Evolutionary conservation across 2,888 invertebrate genomes (phyloP), one percentile per base, ranked within the genome.

Genomic region (Ganaspis brasiliensis): DNA sequence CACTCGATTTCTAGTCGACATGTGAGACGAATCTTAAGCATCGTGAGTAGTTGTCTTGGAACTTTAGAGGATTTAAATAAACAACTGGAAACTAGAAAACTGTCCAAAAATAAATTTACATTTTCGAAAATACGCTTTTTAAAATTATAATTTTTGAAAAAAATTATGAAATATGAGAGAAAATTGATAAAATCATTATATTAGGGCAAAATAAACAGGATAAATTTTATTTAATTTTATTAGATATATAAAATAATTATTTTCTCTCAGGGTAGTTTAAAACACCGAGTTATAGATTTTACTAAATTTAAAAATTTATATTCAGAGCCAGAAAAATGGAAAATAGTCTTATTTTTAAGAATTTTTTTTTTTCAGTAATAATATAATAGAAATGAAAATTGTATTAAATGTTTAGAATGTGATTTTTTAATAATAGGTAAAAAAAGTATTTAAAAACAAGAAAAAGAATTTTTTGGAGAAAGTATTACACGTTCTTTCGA

Each of bases 401-500:
- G n/a, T n/a, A n/a, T n/a, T n/a, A n/a, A n/a, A n/a, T n/a, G n/a
- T n/a, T n/a, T n/a, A n/a, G n/a, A n/a, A n/a, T n/a, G n/a, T n/a
- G n/a, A n/a, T 56, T 24, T 14, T 24, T 56, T 56, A 6, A 31
- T 31, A 31, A 31, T 31, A 4, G 6, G 2, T 56, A 24, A 24
- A 21, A 21, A 24, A 9, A 4, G 2, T 4, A 24, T 56, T 56
- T 14, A n/a, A 76, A 79, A 79, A 79, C 45, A 67, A 52, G 57
- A 56, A 10, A 31, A 55, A 24, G 63, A 45, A 45, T 24, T 79
- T 52, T 74, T 37, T 72, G 77, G 79, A 78, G 82, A 80, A 82
- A 82, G 77, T 72, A 73, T 71, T 35, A 72, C 71, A 74, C 80
- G 80, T 78, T 82, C 80, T 77, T 80, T 55, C 77, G 80, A 79